Evolutionary conservation across 2,113 vertebrate genomes (phyloP).

Genomic region (Glaucidium brasilianum): DNA sequence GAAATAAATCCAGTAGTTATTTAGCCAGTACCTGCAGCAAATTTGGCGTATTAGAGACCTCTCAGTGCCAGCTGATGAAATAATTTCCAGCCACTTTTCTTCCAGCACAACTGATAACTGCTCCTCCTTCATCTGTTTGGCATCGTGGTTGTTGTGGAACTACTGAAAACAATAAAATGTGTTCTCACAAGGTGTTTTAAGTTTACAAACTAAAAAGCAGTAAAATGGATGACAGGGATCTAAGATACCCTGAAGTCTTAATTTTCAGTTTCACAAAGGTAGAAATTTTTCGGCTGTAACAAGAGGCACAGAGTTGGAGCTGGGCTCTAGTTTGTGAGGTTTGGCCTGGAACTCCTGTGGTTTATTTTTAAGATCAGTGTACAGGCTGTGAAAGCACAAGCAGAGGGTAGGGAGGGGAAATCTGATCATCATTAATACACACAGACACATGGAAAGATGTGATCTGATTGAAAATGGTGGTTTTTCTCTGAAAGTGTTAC

Average conservation of each 20-base stretch:
- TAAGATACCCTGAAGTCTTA: background rate
- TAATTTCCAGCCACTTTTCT: conserved; percentile 30
- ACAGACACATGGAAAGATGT: background rate
- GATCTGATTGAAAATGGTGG: background rate
- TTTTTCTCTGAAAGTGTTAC: background rate
- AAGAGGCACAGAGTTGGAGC: background rate
- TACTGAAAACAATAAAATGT: conserved; percentile 15
- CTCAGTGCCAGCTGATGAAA: conserved; percentile 50
- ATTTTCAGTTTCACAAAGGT: background rate
- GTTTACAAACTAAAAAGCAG: conserved; percentile 11
- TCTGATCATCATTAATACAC: background rate
- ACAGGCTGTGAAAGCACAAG: background rate
- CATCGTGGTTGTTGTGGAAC: background rate
- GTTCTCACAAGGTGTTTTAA: conserved; percentile 26
- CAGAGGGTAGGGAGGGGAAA: background rate
- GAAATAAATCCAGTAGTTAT: conserved; percentile 40
- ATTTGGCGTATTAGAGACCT: conserved; percentile 38
- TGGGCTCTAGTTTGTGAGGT: background rate
- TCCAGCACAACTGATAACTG: background rate
- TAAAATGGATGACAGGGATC: background rate
- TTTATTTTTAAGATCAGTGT: background rate
- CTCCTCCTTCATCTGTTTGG: conserved; percentile 25
- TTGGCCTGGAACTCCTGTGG: background rate
- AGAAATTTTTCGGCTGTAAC: background rate
- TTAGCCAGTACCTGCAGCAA: conserved; percentile 66